Percentiles rank a stretch among this genome's conserved stretches.
These are phyloP conservation scores for Scaeva pyrastri DNA, from an alignment of 2,888 invertebrate species.

Conservation along the genomic window DNA sequence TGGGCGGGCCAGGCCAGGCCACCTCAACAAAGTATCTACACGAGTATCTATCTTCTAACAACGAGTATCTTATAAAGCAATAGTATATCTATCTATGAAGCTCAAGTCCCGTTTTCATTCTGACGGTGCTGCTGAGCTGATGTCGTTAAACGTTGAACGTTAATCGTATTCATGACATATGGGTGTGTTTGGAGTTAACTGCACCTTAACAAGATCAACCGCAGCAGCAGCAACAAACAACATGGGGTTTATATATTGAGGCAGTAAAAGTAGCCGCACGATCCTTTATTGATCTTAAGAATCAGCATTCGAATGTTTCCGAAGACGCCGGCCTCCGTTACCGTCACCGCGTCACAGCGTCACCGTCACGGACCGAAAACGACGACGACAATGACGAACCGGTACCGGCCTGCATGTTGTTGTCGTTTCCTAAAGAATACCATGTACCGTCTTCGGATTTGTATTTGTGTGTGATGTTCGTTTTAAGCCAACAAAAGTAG, in stretches of 20 bases:
- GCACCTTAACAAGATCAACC: constrained; percentile 71
- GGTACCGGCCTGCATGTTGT: constrained; percentile 5
- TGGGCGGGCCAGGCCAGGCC: not conserved
- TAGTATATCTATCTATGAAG: constrained; percentile 22
- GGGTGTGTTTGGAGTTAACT: constrained; percentile 73
- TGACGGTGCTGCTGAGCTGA: not conserved
- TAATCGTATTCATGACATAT: constrained; percentile 75
- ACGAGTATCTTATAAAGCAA: not conserved
- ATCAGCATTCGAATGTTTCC: constrained; percentile 43
- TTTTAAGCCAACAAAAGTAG: constrained; percentile 67
- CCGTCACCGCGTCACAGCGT: too few relatives aligned
- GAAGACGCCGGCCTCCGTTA: constrained; percentile 11
- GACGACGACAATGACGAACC: not conserved
- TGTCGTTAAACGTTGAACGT: constrained; percentile 48
- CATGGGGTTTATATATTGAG: not conserved
- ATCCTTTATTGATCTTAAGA: constrained; percentile 61
- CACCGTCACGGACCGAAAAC: not conserved
- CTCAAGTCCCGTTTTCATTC: constrained; percentile 24
- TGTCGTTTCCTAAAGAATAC: constrained; percentile 15
- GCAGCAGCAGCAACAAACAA: constrained; percentile 35
- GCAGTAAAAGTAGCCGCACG: constrained; percentile 34
- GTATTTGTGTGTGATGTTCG: constrained; percentile 56
- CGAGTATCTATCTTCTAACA: not conserved
- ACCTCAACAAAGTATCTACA: constrained; percentile 8
- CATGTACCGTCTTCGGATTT: too few relatives aligned